Base-by-base conservation (phyloP, 2,888 invertebrate genomes). In the Archips crataeganus region DNA sequence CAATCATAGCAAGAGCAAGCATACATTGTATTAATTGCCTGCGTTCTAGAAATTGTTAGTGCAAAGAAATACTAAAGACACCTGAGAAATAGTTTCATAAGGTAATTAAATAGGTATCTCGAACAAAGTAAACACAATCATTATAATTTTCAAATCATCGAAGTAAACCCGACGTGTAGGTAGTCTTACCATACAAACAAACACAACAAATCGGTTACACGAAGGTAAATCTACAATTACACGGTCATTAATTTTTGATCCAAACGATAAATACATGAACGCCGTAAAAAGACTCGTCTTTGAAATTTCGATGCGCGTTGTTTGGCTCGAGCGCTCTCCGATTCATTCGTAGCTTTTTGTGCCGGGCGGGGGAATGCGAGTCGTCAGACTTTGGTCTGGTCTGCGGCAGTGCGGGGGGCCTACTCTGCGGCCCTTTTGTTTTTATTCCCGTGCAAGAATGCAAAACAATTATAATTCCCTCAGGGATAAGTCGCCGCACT, bases 381-480 rank as follows among this genome's bases (percentile, higher is more conserved):
- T 88, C 88, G 93, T 91, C 92, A 93, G 93, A 93, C 93, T 91
- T 93, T 89, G 88, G 93, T 92, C 92, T 92, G 91, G 87, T 84
- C 88, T 85, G 87, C 80, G 84, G 82, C 91, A 87, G 90, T 80
- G 91, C 93, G 93, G 92, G 92, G 92, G 93, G 91, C 90, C 90
- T 83, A 82, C 82, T 80, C 81, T 83, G 85, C 84, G 87, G 63
- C 85, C 88, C 90, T 94, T 93, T 94, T 93, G 92, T 93, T 94
- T 92, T 94, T 93, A 90, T 94, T 88, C 89, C 89, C 91, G 88
- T 90, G 90, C 92, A 93, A 92, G 93, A 94, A 94, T 93, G 94
- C 94, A 94, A 94, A 94, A 93, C 93, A 94, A 94, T 94, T 94
- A 93, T 93, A 92, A 93, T 91, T 91, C 90, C 89, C 91, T 85